Base-by-base conservation (phyloP, 2,888 invertebrate genomes). In the Drosophila percnosoma region DNA sequence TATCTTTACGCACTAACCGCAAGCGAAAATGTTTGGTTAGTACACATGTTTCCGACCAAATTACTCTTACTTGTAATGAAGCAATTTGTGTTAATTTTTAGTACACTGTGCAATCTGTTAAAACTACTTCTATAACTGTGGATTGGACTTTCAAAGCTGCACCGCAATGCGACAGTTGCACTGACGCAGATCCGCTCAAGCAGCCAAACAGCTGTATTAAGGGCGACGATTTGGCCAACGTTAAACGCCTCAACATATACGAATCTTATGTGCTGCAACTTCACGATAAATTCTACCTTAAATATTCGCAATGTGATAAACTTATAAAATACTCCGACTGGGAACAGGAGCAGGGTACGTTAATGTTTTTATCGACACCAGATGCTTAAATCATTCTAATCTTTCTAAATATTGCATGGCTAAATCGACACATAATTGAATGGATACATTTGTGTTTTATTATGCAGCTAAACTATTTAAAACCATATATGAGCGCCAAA, bases 241-340 rank as follows among this genome's bases (percentile, higher is more conserved):
- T 98, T 59, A 97, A 97, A 92, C 94, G 97, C 75, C 93, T 98
- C 75, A 98, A 97, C 91, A 96, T 97, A 66, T 97, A 97, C 89
- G 97, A 97, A 92, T 96, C 97, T 49, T 97, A 97, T 92, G 97
- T 97, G 80, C 94, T 98, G 81, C 98, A 98, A 94, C 96, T 98
- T 52, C 97, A 97, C 64, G 98, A 98, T 93, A 95, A 97, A 74
- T 97, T 96, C 93, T 96, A 96, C 93, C 96, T 98, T 91, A 96
- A 96, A 67, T 95, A 98, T 82, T 95, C 95, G 69, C 94, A 96
- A 13, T 95, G 95, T 81, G 98, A 98, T 94, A 94, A 95, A 40
- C 94, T 97, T 71, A 92, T 97, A 65, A 96, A 96, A 78, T 96
- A 96, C 90, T 95, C 96, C 75, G 96, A 96, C 78, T 98, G 98